Evolutionary conservation across 2,888 invertebrate genomes (phyloP).

Genomic region (Subacronicta megacephala): DNA sequence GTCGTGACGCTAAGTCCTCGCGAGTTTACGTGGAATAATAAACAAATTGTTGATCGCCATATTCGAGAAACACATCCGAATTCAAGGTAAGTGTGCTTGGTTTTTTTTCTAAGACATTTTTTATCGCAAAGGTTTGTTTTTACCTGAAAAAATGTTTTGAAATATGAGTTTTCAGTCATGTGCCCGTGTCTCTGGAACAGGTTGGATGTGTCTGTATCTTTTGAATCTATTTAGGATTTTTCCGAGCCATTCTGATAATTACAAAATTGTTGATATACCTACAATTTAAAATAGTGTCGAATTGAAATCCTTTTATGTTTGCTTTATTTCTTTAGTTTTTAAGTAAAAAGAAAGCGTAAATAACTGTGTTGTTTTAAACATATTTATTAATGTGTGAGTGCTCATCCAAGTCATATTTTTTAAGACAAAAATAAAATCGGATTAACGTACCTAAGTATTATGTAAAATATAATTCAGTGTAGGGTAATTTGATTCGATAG

Average conservation of each 20-base stretch:
- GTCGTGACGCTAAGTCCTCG: conserved; percentile 59
- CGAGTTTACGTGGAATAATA: conserved; percentile 73
- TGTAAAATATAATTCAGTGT: too few relatives aligned
- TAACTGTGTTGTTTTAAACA: too few relatives aligned
- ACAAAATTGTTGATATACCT: conserved; percentile 7
- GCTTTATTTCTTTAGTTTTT: too few relatives aligned
- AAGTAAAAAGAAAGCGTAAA: too few relatives aligned
- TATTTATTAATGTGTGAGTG: too few relatives aligned
- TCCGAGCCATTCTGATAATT: conserved; percentile 21
- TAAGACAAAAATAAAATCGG: too few relatives aligned
- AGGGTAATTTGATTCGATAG: too few relatives aligned
- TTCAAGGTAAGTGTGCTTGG: conserved; percentile 45
- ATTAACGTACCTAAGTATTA: too few relatives aligned
- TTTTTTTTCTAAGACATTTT: conserved; percentile 3
- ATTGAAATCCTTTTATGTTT: too few relatives aligned
- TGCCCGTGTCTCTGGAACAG: conserved; percentile 43
- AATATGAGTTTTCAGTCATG: conserved; percentile 18
- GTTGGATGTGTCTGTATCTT: conserved; percentile 39
- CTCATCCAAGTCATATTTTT: too few relatives aligned
- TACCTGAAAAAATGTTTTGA: not conserved
- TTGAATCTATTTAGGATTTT: conserved; percentile 35
- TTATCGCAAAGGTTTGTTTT: not conserved
- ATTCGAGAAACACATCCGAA: conserved; percentile 26
- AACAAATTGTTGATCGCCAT: conserved; percentile 65
- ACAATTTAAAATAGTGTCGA: too few relatives aligned